phyloP scores from a whole-genome alignment of 2,797 vertebrate species.

The Sebastes oblongus region DNA sequence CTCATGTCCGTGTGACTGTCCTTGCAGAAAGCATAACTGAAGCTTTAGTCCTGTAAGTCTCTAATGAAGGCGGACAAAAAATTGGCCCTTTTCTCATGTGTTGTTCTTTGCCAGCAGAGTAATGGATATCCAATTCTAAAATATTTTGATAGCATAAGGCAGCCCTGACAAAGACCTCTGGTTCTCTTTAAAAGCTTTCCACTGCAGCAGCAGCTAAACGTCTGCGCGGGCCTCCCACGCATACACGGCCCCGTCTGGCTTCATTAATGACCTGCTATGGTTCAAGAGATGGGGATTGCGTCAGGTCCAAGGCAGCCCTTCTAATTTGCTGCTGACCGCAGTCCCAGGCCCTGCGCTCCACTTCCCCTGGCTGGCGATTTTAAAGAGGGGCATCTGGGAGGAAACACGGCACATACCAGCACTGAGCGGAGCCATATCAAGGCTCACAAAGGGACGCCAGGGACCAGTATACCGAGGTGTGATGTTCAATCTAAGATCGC shows the following conservation, averaged over 20 bases:
- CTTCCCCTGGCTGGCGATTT: constrained; percentile 58
- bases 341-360: constrained; percentile 56
- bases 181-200: constrained; percentile 72
- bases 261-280: constrained; percentile 73
- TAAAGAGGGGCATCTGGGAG: constrained; percentile 70
- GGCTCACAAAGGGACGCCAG: constrained; percentile 31
- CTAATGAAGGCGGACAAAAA: constrained; percentile 36
- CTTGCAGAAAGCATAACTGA: no score
- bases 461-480: constrained; percentile 50
- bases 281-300: constrained; percentile 63
- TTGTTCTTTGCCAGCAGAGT: constrained; percentile 62
- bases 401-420: constrained; percentile 64
- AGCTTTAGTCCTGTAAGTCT: background rate
- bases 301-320: constrained; percentile 73
- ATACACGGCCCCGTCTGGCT: constrained; percentile 57
- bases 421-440: constrained; percentile 37
- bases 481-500: constrained; percentile 46
- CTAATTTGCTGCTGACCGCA: constrained; percentile 75
- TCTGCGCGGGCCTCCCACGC: constrained; percentile 56
- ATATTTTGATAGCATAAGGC: constrained; percentile 75
- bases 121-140: constrained; percentile 69
- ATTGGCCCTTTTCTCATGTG: constrained; percentile 35
- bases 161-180: constrained; percentile 60
- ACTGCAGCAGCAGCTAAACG: constrained; percentile 46
- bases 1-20: no score